Evolutionary conservation across 2,888 invertebrate genomes (phyloP).

Genomic region (Bugulina stolonifera): DNA sequence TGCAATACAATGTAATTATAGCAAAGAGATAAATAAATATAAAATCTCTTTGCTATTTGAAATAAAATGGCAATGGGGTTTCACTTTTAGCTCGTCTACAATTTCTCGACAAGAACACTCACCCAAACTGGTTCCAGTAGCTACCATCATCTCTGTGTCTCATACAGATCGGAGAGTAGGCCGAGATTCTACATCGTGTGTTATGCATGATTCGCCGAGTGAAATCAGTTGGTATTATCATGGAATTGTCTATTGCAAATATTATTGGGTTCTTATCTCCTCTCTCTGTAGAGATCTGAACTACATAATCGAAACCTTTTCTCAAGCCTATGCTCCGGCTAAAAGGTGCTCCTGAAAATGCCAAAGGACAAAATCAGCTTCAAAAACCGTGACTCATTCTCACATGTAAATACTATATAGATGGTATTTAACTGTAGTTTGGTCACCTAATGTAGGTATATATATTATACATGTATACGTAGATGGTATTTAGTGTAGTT

Average conservation of each 20-base stretch:
- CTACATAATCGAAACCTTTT: not conserved
- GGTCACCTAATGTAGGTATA: too few relatives aligned
- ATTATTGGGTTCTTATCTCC: not conserved
- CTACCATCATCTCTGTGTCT: not conserved
- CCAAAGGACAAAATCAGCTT: too few relatives aligned
- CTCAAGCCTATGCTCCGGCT: not conserved
- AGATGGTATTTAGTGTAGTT: too few relatives aligned
- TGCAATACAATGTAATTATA: too few relatives aligned
- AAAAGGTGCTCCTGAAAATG: not conserved
- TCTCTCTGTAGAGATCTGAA: not conserved
- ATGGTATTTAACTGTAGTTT: too few relatives aligned
- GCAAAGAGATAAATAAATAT: too few relatives aligned
- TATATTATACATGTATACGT: too few relatives aligned
- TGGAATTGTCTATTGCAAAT: not conserved
- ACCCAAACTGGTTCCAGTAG: not conserved
- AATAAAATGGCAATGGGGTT: too few relatives aligned
- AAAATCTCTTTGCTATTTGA: too few relatives aligned
- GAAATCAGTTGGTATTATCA: not conserved
- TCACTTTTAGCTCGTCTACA: too few relatives aligned
- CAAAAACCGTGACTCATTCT: too few relatives aligned
- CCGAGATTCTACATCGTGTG: not conserved
- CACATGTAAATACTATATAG: too few relatives aligned
- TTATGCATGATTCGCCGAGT: not conserved
- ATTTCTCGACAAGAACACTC: not conserved
- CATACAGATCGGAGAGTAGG: not conserved